phyloP scores from a whole-genome alignment of 2,113 vertebrate genomes.

The Trochalopteron elliotii region DNA sequence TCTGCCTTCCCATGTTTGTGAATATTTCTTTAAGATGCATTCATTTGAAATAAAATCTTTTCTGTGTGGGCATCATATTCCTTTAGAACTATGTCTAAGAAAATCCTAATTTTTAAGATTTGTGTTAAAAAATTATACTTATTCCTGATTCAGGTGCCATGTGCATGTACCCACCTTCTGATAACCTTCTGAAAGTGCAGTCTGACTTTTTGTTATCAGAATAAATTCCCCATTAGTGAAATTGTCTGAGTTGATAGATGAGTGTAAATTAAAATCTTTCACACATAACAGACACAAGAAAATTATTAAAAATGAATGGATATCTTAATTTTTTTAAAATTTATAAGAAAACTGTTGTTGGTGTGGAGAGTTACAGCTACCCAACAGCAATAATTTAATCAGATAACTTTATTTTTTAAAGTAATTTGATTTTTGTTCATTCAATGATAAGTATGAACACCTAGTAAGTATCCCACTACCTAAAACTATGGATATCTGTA shows the following conservation, averaged over 20 bases:
- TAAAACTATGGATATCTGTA: not conserved
- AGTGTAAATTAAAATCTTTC: constrained; percentile 6
- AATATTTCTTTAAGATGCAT: not conserved
- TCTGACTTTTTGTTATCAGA: not conserved
- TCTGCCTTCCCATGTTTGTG: not conserved
- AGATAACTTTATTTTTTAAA: not conserved
- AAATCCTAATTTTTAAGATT: not conserved
- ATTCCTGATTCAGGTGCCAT: not conserved
- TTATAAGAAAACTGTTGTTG: not conserved
- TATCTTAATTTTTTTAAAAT: not conserved
- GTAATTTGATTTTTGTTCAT: not conserved
- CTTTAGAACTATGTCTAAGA: not conserved
- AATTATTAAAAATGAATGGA: not conserved
- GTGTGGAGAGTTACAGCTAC: not conserved
- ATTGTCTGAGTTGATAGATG: not conserved
- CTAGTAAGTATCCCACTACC: not conserved
- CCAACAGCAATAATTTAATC: not conserved
- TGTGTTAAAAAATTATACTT: not conserved
- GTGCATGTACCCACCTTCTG: not conserved
- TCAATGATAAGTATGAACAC: not conserved
- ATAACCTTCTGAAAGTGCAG: not conserved
- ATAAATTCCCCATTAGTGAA: not conserved
- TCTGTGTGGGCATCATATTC: not conserved
- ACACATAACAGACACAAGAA: not conserved
- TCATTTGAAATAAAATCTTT: not conserved